Evolutionary conservation across 2,797 vertebrate genomes (phyloP).

Genomic region (Acipenser ruthenus): DNA sequence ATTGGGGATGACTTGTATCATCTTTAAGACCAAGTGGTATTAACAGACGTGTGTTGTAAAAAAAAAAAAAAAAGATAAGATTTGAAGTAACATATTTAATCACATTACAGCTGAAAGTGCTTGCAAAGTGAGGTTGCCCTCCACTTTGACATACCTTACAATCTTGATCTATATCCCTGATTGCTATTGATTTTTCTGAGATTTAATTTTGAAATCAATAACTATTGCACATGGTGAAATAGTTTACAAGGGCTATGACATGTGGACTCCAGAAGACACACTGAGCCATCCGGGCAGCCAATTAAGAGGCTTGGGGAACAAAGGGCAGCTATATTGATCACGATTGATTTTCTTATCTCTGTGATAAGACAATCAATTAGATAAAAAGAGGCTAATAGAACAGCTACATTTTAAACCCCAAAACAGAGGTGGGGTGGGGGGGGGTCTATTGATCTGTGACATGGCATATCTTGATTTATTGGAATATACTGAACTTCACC

Average conservation of each 20-base stretch:
- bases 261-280: slow-evolving; percentile 50
- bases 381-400: slow-evolving; percentile 72
- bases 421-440: slow-evolving; percentile 47
- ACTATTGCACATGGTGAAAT: slow-evolving; percentile 55
- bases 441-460: slow-evolving; percentile 64
- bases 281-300: slow-evolving; percentile 60
- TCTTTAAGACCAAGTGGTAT: not conserved
- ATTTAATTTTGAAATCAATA: slow-evolving; percentile 84
- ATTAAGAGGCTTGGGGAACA: slow-evolving; percentile 60
- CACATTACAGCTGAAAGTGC: slow-evolving; percentile 57
- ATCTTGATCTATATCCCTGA: slow-evolving; percentile 71
- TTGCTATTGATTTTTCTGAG: slow-evolving; percentile 72
- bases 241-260: slow-evolving; percentile 67
- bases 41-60: slow-evolving; percentile 14
- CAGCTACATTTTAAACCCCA: slow-evolving; percentile 71
- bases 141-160: slow-evolving; percentile 56
- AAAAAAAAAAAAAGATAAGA: slow-evolving; percentile 8
- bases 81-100: slow-evolving; percentile 43
- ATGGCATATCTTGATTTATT: slow-evolving; percentile 58
- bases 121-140: slow-evolving; percentile 52
- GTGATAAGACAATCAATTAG: slow-evolving; percentile 77
- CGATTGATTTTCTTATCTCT: slow-evolving; percentile 70
- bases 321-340: slow-evolving; percentile 66
- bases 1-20: not conserved
- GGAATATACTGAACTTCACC: slow-evolving; percentile 58